Evolutionary conservation across 30 jellyfish, hydroid and myxozoan genomes (phyloP), one percentile per base, ranked within the genome.

Genomic region (Morbakka virulenta): DNA sequence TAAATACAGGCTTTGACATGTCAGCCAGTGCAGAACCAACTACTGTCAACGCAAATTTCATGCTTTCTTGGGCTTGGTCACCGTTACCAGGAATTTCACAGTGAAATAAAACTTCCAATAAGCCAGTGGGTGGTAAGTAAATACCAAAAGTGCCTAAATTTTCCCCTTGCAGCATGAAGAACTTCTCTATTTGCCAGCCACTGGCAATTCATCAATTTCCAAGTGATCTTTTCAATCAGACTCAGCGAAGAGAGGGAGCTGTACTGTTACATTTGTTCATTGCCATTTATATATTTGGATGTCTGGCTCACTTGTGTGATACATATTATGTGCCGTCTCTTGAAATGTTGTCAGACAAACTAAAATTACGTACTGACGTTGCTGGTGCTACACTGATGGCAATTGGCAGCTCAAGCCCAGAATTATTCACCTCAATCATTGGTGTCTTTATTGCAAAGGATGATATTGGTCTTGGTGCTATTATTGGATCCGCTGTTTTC

Each of bases 331-430:
- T 93, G 28, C 93, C 99, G 3, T 85, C 99, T 3, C 72, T 93
- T 65, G 99, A 93, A 65, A 93, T 80, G 0, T 67, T 93, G 50
- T 69, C 96, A 4, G 90, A 80, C 47, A 50, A 77, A 35, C 69
- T 93, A 26, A 76, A 93, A 24, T 62, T 93, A 11, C 95, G 83
- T 29, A 83, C 99, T 0, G 99, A 93, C 24, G 96, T 93, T 9
- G 99, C 99, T 6, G 99, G 99, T 14, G 99, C 99, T 12, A 88
- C 99, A 13, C 74, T 93, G 36, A 93, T 93, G 99, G 99, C 99
- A 22, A 93, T 93, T 50, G 99, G 99, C 0, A 72, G 95, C 84
- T 81, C 96, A 0, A 79, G 95, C 14, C 99, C 99, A 1, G 99
- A 93, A 35, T 91, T 93, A 32, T 93, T 86, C 57, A 85, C 96